phyloP scores from a whole-genome alignment of 1,140 invertebrate species.

The Microvelia longipes region DNA sequence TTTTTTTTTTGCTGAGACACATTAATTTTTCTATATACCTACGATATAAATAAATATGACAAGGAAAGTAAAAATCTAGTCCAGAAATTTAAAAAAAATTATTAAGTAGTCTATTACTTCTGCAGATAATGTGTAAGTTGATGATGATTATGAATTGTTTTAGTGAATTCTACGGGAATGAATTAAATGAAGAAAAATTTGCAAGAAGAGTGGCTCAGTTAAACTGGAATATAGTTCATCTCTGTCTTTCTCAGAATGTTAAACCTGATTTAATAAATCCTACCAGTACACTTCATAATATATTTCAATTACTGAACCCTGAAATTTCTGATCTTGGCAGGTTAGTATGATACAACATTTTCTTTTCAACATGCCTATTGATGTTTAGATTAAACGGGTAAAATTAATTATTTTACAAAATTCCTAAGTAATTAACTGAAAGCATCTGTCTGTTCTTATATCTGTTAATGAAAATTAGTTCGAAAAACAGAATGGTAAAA shows the following conservation, averaged over 20 bases:
- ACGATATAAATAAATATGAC: too few relatives aligned
- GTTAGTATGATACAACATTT: conserved; percentile 27
- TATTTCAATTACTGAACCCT: conserved; percentile 50
- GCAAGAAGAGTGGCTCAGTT: conserved; percentile 53
- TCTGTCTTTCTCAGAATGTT: conserved; percentile 65
- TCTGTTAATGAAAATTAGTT: too few relatives aligned
- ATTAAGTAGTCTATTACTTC: too few relatives aligned
- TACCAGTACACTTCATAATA: conserved; percentile 53
- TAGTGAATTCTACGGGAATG: conserved; percentile 57
- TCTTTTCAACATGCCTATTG: conserved; percentile 7
- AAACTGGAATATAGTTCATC: conserved; percentile 64
- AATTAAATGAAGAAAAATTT: conserved; percentile 55
- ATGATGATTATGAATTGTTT: too few relatives aligned
- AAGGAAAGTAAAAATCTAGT: too few relatives aligned
- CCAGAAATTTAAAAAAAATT: too few relatives aligned
- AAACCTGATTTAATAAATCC: conserved; percentile 44
- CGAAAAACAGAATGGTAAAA: too few relatives aligned
- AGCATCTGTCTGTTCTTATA: too few relatives aligned
- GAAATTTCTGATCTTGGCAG: conserved; percentile 50
- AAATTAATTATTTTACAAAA: conserved; percentile 13
- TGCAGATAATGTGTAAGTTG: too few relatives aligned
- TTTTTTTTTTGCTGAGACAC: too few relatives aligned
- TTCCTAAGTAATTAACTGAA: too few relatives aligned
- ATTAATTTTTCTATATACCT: too few relatives aligned
- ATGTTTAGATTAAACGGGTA: conserved; percentile 12